These are phyloP conservation scores for Apotomis capreana DNA, from an alignment of 2,888 invertebrate genomes.

Conservation along the genomic window DNA sequence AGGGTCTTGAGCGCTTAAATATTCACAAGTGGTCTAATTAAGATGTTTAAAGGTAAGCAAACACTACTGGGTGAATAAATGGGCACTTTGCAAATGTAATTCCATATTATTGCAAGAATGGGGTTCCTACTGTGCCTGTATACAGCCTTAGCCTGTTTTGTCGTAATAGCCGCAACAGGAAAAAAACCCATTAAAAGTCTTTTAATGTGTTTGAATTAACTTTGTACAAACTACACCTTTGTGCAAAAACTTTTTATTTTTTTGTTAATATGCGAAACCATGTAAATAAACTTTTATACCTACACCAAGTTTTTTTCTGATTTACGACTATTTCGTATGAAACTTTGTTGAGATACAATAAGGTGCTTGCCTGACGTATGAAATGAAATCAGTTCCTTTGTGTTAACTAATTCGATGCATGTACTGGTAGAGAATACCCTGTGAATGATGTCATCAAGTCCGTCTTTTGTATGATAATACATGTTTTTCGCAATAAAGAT, in stretches of 20 bases:
- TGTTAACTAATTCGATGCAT: no score
- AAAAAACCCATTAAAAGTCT: constrained; percentile 33
- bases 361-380: no score
- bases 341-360: no score
- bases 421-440: no score
- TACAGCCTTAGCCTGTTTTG: constrained; percentile 13
- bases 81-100: constrained; percentile 20
- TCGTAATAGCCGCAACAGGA: constrained; percentile 21
- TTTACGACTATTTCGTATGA: background rate
- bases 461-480: no score
- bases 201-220: constrained; percentile 37
- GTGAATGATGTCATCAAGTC: no score
- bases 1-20: constrained; percentile 49
- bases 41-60: constrained; percentile 63
- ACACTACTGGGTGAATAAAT: constrained; percentile 47
- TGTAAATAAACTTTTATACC: background rate
- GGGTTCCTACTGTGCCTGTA: background rate
- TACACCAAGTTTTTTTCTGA: background rate
- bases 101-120: constrained; percentile 27
- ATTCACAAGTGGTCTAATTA: constrained; percentile 70
- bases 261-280: constrained; percentile 4
- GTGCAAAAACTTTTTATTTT: constrained; percentile 24
- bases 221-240: constrained; percentile 30
- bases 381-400: no score
- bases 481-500: no score